These are phyloP conservation scores for Maylandia zebra DNA, from an alignment of 2,113 vertebrate species.

Conservation along the genomic window DNA sequence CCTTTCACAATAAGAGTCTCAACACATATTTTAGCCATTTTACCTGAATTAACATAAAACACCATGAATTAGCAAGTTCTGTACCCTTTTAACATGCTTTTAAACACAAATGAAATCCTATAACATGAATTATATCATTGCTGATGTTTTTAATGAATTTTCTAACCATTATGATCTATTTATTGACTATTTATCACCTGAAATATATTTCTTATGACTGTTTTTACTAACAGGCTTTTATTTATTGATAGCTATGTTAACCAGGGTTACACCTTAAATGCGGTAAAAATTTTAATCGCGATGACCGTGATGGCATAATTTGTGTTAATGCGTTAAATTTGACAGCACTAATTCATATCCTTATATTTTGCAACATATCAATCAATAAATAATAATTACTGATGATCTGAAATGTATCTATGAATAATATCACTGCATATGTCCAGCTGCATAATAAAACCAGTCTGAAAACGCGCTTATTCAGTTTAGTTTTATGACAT, in stretches of 20 bases:
- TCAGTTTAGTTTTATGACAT: neutral
- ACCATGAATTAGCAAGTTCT: neutral
- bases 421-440: neutral
- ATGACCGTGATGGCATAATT: neutral
- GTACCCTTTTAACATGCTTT: neutral
- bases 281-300: neutral
- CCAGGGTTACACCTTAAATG: neutral
- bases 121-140: accelerated
- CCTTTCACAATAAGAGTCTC: neutral
- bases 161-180: neutral
- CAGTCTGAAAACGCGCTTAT: neutral
- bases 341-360: neutral
- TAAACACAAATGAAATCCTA: neutral
- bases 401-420: neutral
- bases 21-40: neutral
- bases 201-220: neutral
- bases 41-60: neutral
- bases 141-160: neutral
- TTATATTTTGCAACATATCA: neutral
- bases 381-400: neutral
- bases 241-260: neutral
- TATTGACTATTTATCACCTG: neutral
- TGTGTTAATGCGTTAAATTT: neutral
- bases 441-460: neutral
- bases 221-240: neutral